Base-by-base conservation (phyloP, 64 coral and sea anemone species). In the Montipora foliosa region DNA sequence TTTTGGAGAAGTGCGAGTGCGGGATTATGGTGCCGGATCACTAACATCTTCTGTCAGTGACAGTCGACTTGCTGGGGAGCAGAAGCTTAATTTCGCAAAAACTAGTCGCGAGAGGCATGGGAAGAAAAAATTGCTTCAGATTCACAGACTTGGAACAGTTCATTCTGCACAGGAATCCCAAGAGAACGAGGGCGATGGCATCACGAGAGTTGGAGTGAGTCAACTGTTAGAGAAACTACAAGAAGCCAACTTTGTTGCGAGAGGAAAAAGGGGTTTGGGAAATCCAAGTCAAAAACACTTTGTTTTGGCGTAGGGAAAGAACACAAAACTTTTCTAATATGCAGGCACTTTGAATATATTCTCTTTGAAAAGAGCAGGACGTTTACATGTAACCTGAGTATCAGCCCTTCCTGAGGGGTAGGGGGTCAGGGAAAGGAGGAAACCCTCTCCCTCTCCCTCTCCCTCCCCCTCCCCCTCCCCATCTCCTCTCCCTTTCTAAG, bases 171-270 rank as follows among this genome's bases (percentile, higher is more conserved):
- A 20, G 12, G 21, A 5, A 60, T 29, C 70, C 7, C 45, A 77
- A 14, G 50, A 62, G 1, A 16, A 66, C 22, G 57, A 76, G 1
- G 16, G 1, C 7, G 74, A 59, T 6, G 71, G n/a, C 25, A 17
- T n/a, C n/a, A 44, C 13, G 1, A 22, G 59, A 48, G 53, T 66
- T 46, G 57, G 73, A 92, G 81, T 86, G 46, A 24, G 76, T 21
- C 80, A 92, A 48, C 75, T 92, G 14, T 44, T 92, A 11, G 90
- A 85, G n/a, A 92, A 85, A 60, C 60, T 92, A 49, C 80, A 86
- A 77, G 90, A 92, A 67, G 90, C 90, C 1, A 83, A 92, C 29
- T 85, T 67, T 78, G 80, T 92, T 66, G 90, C 90, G 20, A 92
- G 68, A 24, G 90, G 90, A 59, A 68, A 45, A 76, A 92, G 85